Evolutionary conservation across 2,888 invertebrate genomes (phyloP), one percentile per base, ranked within the genome.

Genomic region (Esperia sulphurella): DNA sequence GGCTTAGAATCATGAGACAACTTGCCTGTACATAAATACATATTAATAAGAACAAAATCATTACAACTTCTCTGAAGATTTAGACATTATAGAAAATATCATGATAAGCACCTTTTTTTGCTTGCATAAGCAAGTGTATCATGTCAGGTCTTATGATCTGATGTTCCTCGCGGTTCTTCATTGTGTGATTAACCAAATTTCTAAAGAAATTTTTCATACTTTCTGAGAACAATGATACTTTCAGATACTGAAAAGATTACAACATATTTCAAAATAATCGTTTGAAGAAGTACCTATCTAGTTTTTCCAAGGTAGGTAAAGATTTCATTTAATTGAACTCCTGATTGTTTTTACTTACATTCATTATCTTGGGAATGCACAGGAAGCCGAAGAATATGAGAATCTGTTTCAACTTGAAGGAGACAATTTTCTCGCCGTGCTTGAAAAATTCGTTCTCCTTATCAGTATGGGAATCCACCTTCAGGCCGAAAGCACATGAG

Each of bases 121-220:
- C 87, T 61, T 92, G 88, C 80, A 92, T 80, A 0, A 92, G 68
- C 8, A 92, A 57, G 44, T 92, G 85, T 14, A 92, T 89, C 90
- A 92, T 91, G 52, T 91, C 90, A 0, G 83, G 82, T 13, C 91
- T 72, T 8, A 81, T 59, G 14, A 88, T 82, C 8, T 82, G 67
- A 0, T 73, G 50, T 30, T 67, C 49, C 29, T 83, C 75, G 0
- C 90, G 71, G 2, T 81, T 62, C 33, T 68, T 63, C 72, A 91
- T 90, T 1, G 87, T 76, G 3, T 63, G 68, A 12, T 70, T 49
- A 1, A 90, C 81, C 28, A 87, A 51, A 48, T 67, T 58, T 13
- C 58, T 70, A 48, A 90, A 87, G 55, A 82, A 90, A 0, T 33
- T 21, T 10, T 60, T 67, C 0, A 59, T 49, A 1, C 45, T 31